A percentile compares a stretch with the other conserved stretches of the same genome.
Conservation (phyloP, 2,113 vertebrate genomes). For the Spea multiplicata region DNA sequence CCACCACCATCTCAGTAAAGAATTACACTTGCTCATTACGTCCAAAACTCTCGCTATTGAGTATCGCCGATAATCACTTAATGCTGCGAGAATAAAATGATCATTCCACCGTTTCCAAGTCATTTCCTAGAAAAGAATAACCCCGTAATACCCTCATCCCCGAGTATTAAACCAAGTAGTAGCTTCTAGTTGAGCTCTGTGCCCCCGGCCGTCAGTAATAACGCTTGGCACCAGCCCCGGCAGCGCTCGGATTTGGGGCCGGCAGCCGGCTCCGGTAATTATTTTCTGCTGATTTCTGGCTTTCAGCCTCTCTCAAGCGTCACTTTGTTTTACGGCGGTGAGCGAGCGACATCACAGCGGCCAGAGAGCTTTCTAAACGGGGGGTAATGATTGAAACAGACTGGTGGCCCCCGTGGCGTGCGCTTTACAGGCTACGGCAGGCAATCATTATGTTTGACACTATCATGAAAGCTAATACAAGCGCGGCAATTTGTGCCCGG, state of each 20-base stretch:
- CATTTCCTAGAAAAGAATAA: too few species aligned
- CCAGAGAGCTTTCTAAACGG: constrained; percentile 39
- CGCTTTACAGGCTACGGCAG: constrained; percentile 35
- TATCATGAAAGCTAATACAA: constrained; percentile 36
- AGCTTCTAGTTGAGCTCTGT: constrained; percentile 7
- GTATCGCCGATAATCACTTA: too few species aligned
- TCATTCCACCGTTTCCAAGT: background rate
- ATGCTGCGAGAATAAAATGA: too few species aligned
- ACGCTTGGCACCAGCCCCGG: constrained; percentile 14
- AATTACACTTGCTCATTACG: too few species aligned
- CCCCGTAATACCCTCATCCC: background rate
- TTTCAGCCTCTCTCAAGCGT: too few species aligned
- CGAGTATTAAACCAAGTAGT: background rate
- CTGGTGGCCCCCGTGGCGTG: constrained; percentile 25
- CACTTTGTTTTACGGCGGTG: constrained; percentile 36
- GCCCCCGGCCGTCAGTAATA: background rate
- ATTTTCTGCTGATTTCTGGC: constrained; percentile 24
- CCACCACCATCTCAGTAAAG: too few species aligned
- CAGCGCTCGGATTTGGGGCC: constrained; percentile 12
- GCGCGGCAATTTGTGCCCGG: constrained; percentile 22
- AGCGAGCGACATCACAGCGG: constrained; percentile 1
- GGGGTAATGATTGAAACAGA: constrained; percentile 31
- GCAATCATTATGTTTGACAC: constrained; percentile 37
- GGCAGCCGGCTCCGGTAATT: constrained; percentile 12
- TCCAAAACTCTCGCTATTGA: too few species aligned